phyloP scores from a whole-genome alignment of 92 coral and sea anemone genomes.

The Ricordea florida region DNA sequence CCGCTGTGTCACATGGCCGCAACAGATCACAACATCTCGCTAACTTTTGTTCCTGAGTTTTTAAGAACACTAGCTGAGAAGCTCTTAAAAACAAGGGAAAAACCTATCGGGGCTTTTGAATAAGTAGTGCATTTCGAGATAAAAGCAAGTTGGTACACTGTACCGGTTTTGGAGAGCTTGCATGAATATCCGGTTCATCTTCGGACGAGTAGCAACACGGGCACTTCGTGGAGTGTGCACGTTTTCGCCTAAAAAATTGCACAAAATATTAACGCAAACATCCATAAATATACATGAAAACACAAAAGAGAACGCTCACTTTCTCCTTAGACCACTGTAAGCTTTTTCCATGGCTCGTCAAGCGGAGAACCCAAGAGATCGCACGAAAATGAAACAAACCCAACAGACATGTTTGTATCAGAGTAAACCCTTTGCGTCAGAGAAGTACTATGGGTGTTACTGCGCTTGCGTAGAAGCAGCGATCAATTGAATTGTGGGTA shows the following conservation, averaged over 20 bases:
- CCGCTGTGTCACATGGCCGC: conserved; percentile 23
- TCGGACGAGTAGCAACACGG: conserved; percentile 90
- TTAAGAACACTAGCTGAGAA: neutral
- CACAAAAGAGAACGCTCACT: conserved; percentile 52
- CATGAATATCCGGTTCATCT: conserved; percentile 84
- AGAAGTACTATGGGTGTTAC: conserved; percentile 82
- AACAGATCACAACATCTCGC: neutral
- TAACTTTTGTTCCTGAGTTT: conserved; percentile 26
- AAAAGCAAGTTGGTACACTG: conserved; percentile 12
- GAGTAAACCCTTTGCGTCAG: conserved; percentile 99
- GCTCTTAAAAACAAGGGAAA: neutral
- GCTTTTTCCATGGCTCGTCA: conserved; percentile 71
- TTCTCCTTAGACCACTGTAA: conserved; percentile 78
- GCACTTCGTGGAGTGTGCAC: conserved; percentile 94
- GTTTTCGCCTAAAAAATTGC: conserved; percentile 84
- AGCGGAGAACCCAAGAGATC: conserved; percentile 32
- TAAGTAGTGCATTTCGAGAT: neutral
- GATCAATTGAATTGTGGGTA: conserved; percentile 72
- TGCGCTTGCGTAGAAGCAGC: conserved; percentile 32
- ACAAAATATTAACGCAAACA: neutral
- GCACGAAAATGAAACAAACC: conserved; percentile 73
- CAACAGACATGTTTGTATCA: conserved; percentile 92
- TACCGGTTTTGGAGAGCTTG: conserved; percentile 78
- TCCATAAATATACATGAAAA: neutral
- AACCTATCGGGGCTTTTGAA: neutral